Percentiles rank a stretch among this genome's conserved stretches.
These are phyloP conservation scores for Pantala flavescens DNA, from an alignment of 1,140 invertebrate species.

Conservation along the genomic window DNA sequence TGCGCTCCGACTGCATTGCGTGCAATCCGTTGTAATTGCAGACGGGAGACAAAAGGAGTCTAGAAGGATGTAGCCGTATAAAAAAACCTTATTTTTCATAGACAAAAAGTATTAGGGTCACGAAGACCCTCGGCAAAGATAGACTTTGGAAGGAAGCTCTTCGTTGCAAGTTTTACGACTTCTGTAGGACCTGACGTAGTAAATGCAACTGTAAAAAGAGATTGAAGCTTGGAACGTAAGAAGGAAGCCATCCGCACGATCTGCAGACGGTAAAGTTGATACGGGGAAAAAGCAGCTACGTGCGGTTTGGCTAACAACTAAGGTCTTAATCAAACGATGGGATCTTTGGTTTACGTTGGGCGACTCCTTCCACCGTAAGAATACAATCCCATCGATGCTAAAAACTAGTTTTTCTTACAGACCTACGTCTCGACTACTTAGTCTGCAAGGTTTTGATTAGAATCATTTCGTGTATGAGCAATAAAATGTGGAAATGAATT, in stretches of 20 bases:
- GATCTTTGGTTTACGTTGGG: too few relatives aligned
- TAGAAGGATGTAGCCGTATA: neutral
- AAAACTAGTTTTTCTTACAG: too few relatives aligned
- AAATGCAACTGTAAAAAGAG: neutral
- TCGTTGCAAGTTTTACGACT: neutral
- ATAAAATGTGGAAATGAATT: too few relatives aligned
- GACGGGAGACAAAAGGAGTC: neutral
- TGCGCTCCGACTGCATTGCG: neutral
- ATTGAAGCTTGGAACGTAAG: neutral
- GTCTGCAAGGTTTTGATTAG: too few relatives aligned
- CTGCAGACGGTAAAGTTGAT: slow-evolving; percentile 5
- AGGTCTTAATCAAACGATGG: too few relatives aligned
- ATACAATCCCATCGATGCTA: too few relatives aligned
- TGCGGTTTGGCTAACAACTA: too few relatives aligned
- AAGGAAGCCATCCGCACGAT: neutral
- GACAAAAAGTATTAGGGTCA: neutral
- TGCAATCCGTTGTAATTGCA: neutral
- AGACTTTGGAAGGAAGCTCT: neutral
- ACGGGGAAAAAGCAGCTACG: too few relatives aligned
- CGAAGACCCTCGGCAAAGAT: neutral
- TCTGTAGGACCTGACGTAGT: neutral
- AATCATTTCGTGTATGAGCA: too few relatives aligned
- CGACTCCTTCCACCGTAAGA: too few relatives aligned
- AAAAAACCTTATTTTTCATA: neutral
- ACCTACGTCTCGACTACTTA: too few relatives aligned